phyloP scores from a whole-genome alignment of 2,113 vertebrate genomes.

The Sorex araneus region DNA sequence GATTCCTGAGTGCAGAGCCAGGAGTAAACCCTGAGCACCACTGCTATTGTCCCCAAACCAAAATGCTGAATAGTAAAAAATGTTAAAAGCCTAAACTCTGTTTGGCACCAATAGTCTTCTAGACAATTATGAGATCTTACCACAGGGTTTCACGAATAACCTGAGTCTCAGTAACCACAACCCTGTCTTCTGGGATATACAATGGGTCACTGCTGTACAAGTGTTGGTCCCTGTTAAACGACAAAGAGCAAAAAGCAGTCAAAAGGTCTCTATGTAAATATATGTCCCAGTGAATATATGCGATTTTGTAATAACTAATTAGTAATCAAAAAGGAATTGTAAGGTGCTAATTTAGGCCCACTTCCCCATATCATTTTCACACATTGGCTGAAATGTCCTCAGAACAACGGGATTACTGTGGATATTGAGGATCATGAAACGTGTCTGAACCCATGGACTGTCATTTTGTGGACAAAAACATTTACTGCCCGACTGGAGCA shows the following conservation, averaged over 20 bases:
- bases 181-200: constrained; percentile 95
- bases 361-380: background rate
- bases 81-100: background rate
- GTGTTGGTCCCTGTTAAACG: constrained; percentile 94
- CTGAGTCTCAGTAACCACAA: constrained; percentile 96
- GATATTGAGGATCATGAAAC: background rate
- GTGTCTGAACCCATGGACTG: constrained; percentile 16
- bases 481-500: no score
- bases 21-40: no score
- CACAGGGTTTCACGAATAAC: constrained; percentile 97
- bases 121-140: constrained; percentile 87
- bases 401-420: background rate
- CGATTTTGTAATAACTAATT: background rate
- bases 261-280: background rate
- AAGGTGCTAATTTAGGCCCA: no score
- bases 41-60: background rate
- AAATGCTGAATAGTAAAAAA: background rate
- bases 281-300: background rate
- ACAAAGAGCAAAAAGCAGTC: constrained; percentile 6
- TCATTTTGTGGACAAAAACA: background rate
- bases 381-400: background rate
- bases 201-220: constrained; percentile 95
- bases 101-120: constrained; percentile 6
- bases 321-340: no score
- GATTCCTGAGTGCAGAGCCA: no score